Evolutionary conservation across 2,797 vertebrate genomes (phyloP).

Genomic region (Lithobates sylvaticus): DNA sequence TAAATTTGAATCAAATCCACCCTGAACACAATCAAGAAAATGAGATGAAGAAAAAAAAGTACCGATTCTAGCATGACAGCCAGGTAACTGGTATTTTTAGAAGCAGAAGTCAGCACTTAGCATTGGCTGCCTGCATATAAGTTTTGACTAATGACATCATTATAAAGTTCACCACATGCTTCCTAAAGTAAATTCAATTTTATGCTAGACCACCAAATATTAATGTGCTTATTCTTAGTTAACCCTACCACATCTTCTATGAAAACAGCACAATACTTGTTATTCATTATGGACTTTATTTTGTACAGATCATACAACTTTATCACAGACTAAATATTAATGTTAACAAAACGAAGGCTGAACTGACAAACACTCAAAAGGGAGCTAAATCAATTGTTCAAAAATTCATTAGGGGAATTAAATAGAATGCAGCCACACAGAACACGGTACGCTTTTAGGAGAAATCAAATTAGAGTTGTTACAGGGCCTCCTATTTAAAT

Average conservation of each 20-base stretch:
- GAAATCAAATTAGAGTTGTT: conserved; percentile 20
- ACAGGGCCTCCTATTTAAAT: not conserved
- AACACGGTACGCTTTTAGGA: not conserved
- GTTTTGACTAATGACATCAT: too few relatives aligned
- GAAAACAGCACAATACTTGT: not conserved
- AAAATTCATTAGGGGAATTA: not conserved
- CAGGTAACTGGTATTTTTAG: too few relatives aligned
- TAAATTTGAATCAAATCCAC: too few relatives aligned
- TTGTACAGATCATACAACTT: not conserved
- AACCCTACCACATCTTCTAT: not conserved
- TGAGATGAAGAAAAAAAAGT: too few relatives aligned
- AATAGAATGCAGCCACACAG: not conserved
- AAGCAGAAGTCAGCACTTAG: too few relatives aligned
- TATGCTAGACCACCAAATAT: too few relatives aligned
- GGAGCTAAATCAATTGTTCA: not conserved
- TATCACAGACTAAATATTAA: not conserved
- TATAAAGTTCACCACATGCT: too few relatives aligned
- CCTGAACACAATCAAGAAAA: too few relatives aligned
- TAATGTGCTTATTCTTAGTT: not conserved
- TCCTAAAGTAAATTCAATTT: too few relatives aligned
- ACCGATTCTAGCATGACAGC: too few relatives aligned
- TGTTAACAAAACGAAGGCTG: not conserved
- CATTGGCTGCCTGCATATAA: too few relatives aligned
- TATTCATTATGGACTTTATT: not conserved
- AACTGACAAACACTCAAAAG: not conserved